A percentile compares a stretch with the other conserved stretches of the same genome.
Conservation (phyloP, 2,113 vertebrate genomes). For the Percopsis transmontana region DNA sequence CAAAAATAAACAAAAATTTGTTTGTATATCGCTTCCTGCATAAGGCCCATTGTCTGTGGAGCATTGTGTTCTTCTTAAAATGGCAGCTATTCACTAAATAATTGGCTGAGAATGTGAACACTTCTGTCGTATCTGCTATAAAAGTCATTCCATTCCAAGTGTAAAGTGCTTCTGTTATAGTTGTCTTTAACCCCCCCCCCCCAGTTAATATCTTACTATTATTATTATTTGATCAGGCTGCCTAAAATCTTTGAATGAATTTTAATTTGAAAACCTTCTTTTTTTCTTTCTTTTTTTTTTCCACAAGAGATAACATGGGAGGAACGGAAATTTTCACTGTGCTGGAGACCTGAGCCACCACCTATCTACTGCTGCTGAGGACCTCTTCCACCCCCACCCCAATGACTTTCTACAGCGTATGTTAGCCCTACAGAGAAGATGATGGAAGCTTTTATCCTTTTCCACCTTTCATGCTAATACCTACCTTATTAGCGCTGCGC, state of each 20-base stretch:
- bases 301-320: constrained; percentile 54
- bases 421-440: too few relatives aligned
- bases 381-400: constrained; percentile 48
- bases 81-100: neutral
- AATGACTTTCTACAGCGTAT: constrained; percentile 77
- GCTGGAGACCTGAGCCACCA: constrained; percentile 53
- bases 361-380: constrained; percentile 43
- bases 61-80: neutral
- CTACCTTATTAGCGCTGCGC: neutral
- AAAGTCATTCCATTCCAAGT: neutral
- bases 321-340: constrained; percentile 39
- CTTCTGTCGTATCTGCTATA: neutral
- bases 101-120: neutral
- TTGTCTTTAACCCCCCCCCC: too few relatives aligned
- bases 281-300: constrained; percentile 11
- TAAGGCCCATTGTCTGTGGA: neutral
- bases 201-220: too few relatives aligned
- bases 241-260: neutral
- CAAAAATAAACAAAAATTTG: too few relatives aligned
- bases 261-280: neutral
- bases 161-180: neutral
- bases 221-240: constrained; percentile 1
- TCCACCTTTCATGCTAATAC: constrained; percentile 4
- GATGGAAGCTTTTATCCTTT: too few relatives aligned
- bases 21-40: too few relatives aligned